A percentile compares a stretch with the other conserved stretches of the same genome.
These are phyloP conservation scores for Centropristis striata DNA, from an alignment of 2,113 vertebrate genomes.

Conservation along the genomic window DNA sequence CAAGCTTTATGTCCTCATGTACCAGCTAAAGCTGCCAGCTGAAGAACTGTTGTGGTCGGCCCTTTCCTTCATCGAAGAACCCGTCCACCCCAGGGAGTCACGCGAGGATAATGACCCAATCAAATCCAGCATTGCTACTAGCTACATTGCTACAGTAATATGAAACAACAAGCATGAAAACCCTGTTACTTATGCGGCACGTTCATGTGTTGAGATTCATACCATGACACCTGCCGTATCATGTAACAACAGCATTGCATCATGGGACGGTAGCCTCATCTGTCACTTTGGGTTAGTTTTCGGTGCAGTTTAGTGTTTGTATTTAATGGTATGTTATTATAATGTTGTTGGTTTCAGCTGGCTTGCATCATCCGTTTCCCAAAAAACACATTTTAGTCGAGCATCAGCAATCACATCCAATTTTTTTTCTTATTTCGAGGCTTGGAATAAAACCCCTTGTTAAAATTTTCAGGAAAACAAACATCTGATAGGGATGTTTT, in stretches of 20 bases:
- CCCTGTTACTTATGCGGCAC: conserved; percentile 77
- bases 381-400: conserved; percentile 6
- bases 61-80: conserved; percentile 85
- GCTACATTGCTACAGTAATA: conserved; percentile 2
- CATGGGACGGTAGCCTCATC: conserved; percentile 33
- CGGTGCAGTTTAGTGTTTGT: conserved; percentile 12
- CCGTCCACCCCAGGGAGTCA: not conserved
- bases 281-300: conserved; percentile 27
- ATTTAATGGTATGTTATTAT: conserved; percentile 37
- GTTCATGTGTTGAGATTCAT: conserved; percentile 75
- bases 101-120: not conserved
- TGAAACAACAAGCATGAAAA: not conserved
- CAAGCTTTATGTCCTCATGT: conserved; percentile 99
- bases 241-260: conserved; percentile 77
- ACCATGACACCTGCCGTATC: conserved; percentile 77
- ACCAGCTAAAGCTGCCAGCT: conserved; percentile 99
- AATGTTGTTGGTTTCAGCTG: conserved; percentile 55
- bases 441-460: not conserved
- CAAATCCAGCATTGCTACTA: conserved; percentile 5
- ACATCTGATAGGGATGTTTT: conserved; percentile 24
- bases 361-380: conserved; percentile 47
- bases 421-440: not conserved
- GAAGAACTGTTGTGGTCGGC: conserved; percentile 99
- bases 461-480: conserved; percentile 5
- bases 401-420: not conserved